Evolutionary conservation across 2,113 vertebrate species (phyloP), one percentile per base, ranked within the genome.

Genomic region (Scortum barcoo): DNA sequence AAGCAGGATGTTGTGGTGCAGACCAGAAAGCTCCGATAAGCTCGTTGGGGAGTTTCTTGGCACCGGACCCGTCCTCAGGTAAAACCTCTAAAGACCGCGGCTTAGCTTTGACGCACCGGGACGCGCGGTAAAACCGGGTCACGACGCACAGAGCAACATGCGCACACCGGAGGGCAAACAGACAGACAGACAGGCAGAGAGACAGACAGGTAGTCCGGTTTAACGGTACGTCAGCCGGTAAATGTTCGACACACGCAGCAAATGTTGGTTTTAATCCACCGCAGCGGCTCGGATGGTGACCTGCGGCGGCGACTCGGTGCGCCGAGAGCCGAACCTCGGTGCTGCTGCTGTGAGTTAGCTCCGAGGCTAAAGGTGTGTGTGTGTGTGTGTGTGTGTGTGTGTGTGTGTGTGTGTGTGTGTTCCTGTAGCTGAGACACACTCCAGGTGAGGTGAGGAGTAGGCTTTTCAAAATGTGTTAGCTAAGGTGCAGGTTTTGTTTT

Each of bases 41-140:
- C 93, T 96, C 65, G 71, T 96, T 33, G 93, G 93, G 70, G 94
- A 96, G 84, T 94, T 96, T 58, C 86, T 97, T 87, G 94, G 95
- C 86, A 92, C 94, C 9, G 95, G 95, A 71, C 81, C 91, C 9
- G 72, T 92, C 12, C 92, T 93, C 93, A 96, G 97, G 97, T 97
- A 91, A 93, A 96, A 72, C 53, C 42, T 76, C 33, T 50, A 62
- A 7, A 72, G 10, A 40, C 13, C n/a, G 36, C 40, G 40, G 68
- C 71, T 76, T 62, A 79, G 78, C 51, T 57, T 33, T 3, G 54
- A 40, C 57, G 54, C 36, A 65, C 24, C 2, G 22, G 42, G 81
- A 19, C 69, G 7, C 44, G 17, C 22, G 57, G 8, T n/a, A n/a
- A 38, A 78, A 56, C 57, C 16, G 66, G 88, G 81, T 88, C 72